Base-by-base conservation (phyloP, 2,113 vertebrate genomes). In the Casuarius casuarius region DNA sequence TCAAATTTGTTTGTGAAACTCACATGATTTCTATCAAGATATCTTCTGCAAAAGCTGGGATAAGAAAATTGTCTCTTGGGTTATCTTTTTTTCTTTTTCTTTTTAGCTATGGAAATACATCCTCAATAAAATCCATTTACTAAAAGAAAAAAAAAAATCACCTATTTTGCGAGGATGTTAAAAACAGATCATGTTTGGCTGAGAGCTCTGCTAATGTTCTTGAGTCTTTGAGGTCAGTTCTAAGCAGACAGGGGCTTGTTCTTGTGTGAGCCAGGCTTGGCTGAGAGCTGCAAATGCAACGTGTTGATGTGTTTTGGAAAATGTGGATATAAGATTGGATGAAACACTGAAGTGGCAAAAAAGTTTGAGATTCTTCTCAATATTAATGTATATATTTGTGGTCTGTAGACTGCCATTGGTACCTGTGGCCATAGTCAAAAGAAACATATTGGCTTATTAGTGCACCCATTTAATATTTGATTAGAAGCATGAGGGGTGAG, bases 401-500 rank as follows among this genome's bases (percentile, higher is more conserved):
- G 31, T 76, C 63, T 80, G 29, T 22, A 75, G n/a, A 9, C 10
- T 58, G 12, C 13, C 4, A 3, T 7, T 71, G 23, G 8, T 58
- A 76, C 26, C 19, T 22, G 26, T 16, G 22, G 62, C 48, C 8
- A 2, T 18, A 56, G 14, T 35, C 35, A 56, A 40, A 44, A n/a
- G 59, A 51, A 65, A 56, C 49, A 61, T 61, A 56, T 40, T 79
- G 25, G 61, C 49, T 89, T 90, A 12, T n/a, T 66, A 66, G 40
- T 62, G 56, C 23, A 83, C 93, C 88, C 56, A 74, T 23, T 28
- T 92, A 74, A 76, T 67, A 66, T 77, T 84, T 77, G 15, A 49
- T 17, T 86, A 26, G 19, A 92, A 80, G 28, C 51, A 25, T 51
- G 23, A 63, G 12, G 3, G 14, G 28, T 40, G 23, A 80, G 3